phyloP scores from a whole-genome alignment of 2,797 vertebrate species.

The Anas georgica region DNA sequence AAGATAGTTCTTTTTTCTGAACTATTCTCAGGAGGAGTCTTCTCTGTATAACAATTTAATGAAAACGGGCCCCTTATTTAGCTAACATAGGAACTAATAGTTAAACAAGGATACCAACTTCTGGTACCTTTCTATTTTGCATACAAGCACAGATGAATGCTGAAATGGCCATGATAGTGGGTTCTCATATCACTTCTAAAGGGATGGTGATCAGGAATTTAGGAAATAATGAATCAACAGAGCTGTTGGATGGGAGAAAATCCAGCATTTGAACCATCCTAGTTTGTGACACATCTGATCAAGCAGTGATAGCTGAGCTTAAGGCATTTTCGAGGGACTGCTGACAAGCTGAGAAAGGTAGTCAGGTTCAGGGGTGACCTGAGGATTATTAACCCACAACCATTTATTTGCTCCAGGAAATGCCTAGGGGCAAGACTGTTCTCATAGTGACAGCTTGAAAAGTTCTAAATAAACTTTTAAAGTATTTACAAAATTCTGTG shows the following conservation, averaged over 20 bases:
- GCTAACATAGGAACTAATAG: background rate
- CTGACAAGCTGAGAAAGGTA: background rate
- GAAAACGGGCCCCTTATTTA: background rate
- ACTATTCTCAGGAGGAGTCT: background rate
- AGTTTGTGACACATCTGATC: background rate
- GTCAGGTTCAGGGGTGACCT: background rate
- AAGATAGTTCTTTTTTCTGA: background rate
- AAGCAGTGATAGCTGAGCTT: background rate
- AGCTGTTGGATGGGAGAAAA: background rate
- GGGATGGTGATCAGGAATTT: background rate
- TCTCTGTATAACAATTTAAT: background rate
- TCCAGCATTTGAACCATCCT: background rate
- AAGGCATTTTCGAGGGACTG: background rate
- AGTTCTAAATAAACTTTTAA: background rate
- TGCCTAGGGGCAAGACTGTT: background rate
- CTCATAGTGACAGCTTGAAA: background rate
- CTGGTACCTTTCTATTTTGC: background rate
- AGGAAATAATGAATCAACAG: background rate
- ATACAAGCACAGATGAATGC: background rate
- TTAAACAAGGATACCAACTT: background rate
- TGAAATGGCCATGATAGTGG: background rate
- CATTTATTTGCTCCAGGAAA: background rate
- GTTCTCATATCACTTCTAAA: background rate
- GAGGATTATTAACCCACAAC: background rate
- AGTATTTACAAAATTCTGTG: background rate